Conservation (phyloP, 2,888 invertebrate species). For the Phaedon cochleariae region DNA sequence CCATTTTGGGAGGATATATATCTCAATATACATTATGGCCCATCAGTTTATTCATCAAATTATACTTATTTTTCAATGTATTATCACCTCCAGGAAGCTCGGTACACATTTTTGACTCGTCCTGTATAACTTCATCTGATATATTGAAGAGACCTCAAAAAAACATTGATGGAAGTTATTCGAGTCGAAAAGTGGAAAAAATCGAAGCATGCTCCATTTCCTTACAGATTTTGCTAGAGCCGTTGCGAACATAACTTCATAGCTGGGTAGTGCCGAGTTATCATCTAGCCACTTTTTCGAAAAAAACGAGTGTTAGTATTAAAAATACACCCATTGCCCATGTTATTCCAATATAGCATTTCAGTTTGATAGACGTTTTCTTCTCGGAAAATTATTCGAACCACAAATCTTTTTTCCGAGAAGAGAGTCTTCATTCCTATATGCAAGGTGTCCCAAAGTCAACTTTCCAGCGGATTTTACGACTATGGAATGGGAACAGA, state of each 20-base stretch:
- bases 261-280: conserved; percentile 73
- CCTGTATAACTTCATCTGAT: neutral
- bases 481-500: too few relatives aligned
- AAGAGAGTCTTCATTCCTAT: neutral
- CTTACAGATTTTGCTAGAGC: conserved; percentile 78
- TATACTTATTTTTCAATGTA: too few relatives aligned
- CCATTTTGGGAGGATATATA: too few relatives aligned
- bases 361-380: neutral
- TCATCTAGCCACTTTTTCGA: conserved; percentile 74
- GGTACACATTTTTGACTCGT: too few relatives aligned
- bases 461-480: conserved; percentile 9
- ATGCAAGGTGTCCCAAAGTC: conserved; percentile 13
- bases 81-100: too few relatives aligned
- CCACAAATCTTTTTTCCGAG: too few relatives aligned
- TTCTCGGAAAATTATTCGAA: too few relatives aligned
- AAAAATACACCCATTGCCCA: conserved; percentile 36
- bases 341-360: conserved; percentile 2
- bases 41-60: too few relatives aligned
- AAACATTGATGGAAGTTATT: neutral
- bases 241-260: conserved; percentile 75
- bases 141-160: conserved; percentile 27
- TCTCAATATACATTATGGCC: too few relatives aligned
- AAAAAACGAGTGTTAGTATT: conserved; percentile 43
- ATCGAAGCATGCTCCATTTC: conserved; percentile 43
- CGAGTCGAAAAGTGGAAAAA: conserved; percentile 12